Evolutionary conservation across 2,113 vertebrate species (phyloP), one percentile per base, ranked within the genome.

Genomic region (Sialia sialis): DNA sequence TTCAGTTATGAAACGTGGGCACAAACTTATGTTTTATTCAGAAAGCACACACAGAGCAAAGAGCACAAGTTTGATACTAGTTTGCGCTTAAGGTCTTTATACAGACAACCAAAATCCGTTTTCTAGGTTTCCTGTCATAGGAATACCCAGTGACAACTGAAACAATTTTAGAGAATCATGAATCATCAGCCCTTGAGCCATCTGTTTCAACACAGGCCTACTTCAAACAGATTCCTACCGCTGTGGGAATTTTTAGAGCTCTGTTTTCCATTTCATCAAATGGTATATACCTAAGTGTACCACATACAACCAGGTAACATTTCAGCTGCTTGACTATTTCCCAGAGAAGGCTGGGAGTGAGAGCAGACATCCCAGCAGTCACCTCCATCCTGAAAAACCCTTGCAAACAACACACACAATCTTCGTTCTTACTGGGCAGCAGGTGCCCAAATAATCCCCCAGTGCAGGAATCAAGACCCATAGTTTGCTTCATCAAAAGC

Each of bases 401-500:
- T 34, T 89, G n/a, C 48, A 68, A 34, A 48, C 21, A 66, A 5
- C 12, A 32, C 4, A 3, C 1, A 2, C 0, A 0, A 43, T 1
- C 4, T 43, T 74, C 18, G 16, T 72, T 67, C 56, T 69, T 36
- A 43, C 18, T 62, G 26, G 27, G 63, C 55, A 55, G 48, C 43
- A 55, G 9, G 23, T 82, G n/a, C 44, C 27, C 19, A 36, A 38
- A 41, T 30, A 46, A 73, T 32, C 54, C 25, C 32, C 46, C 39
- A 22, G 38, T 25, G 32, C 48, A 62, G 58, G 11, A 41, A 67
- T 98, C 96, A 99, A 8, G 99, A 99, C 52, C 99, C 99, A 62
- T 99, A 99, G 88, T 99, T 99, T 0, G 99, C 99, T 89, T 99
- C 99, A 72, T 99, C 99, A 84, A 99, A 99, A 59, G 99, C 99